A percentile compares a stretch with the other conserved stretches of the same genome.
These are phyloP conservation scores for Ciconia boyciana DNA, from an alignment of 2,113 vertebrate genomes.

Conservation along the genomic window DNA sequence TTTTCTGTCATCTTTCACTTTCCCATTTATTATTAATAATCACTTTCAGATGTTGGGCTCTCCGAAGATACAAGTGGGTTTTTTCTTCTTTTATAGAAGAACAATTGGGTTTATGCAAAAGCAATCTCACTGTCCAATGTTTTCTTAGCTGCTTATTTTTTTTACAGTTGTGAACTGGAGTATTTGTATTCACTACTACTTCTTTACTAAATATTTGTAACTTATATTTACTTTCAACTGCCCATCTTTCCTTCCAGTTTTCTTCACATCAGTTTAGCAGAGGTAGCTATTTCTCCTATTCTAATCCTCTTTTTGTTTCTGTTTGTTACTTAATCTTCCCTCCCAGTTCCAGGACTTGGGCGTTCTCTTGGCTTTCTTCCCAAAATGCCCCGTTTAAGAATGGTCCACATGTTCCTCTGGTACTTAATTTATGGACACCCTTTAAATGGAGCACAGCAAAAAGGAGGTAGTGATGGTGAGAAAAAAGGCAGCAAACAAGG, in stretches of 20 bases:
- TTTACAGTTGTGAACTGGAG: neutral
- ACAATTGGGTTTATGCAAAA: neutral
- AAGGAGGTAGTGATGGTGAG: neutral
- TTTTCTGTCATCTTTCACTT: neutral
- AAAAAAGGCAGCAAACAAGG: neutral
- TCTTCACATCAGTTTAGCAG: neutral
- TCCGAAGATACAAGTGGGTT: neutral
- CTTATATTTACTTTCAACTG: neutral
- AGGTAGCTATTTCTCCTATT: neutral
- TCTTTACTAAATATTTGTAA: neutral
- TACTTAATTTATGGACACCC: conserved; percentile 90
- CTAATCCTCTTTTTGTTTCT: neutral
- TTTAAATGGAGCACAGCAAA: neutral
- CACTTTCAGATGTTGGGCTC: neutral
- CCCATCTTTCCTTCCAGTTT: neutral
- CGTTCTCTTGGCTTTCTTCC: conserved; percentile 90
- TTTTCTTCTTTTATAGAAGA: neutral
- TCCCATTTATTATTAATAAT: neutral
- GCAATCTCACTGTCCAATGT: neutral
- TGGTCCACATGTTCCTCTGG: conserved; percentile 89
- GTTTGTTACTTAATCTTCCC: neutral
- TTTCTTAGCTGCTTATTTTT: neutral
- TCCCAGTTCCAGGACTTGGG: conserved; percentile 86
- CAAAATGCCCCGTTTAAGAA: conserved; percentile 91
- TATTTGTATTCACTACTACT: neutral